Evolutionary conservation across 2,888 invertebrate genomes (phyloP), one percentile per base, ranked within the genome.

Genomic region (Autographa pulchrina): DNA sequence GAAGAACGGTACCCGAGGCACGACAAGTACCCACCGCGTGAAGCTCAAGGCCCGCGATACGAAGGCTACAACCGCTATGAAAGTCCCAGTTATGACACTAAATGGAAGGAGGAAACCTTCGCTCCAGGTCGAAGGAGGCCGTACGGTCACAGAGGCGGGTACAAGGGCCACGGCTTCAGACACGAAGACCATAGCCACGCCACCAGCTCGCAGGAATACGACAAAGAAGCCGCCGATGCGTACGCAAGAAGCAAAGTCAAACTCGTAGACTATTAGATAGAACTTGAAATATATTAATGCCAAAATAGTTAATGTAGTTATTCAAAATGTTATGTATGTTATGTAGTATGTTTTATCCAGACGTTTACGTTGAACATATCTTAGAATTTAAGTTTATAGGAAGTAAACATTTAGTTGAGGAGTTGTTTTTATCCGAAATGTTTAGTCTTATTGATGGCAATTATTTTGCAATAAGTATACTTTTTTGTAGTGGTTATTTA

Each of bases 251-350:
- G 81, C 69, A 93, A 91, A 89, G 90, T 95, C 7, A 95, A 94
- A 86, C 89, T 95, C 70, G 95, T 95, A 48, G 95, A 95, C 87
- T 95, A 95, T 83, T 95, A 86, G 83, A 62, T 84, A 78, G 70
- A 65, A 43, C 72, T 70, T 32, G 59, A 91, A 84, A 72, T 41
- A n/a, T 70, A 58, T 77, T 70, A 72, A 82, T 80, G 81, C 83
- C 84, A 85, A 86, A 86, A 84, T 85, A 80, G 75, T 58, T 82
- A 65, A 63, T 64, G 70, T 78, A 75, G 72, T 60, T 80, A 78
- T 75, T 77, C n/a, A 70, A 73, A 66, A 73, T 77, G 68, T 77
- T 80, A 78, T 69, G 14, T 76, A 70, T 80, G 64, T 77, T 43
- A 43, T 48, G 48, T 48, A 72, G 69, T 68, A 63, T 72, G 74